phyloP scores from a whole-genome alignment of 2,113 vertebrate genomes.

The Telmatochromis bifrenatus region DNA sequence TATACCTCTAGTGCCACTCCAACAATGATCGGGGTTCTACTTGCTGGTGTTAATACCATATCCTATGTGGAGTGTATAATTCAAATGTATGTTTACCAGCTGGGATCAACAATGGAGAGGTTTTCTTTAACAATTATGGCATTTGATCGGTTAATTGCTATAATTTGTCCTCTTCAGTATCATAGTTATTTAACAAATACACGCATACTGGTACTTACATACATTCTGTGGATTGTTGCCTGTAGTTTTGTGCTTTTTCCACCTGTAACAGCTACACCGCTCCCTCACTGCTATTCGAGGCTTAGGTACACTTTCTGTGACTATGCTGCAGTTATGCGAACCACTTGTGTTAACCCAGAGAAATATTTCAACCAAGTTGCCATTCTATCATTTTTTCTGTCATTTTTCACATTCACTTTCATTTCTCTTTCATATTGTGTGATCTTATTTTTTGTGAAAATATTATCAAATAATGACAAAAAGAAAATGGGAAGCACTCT shows the following conservation, averaged over 20 bases:
- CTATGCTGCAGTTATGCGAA: accelerated
- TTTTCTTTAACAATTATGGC: background rate
- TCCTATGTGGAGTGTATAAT: background rate
- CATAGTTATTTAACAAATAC: accelerated
- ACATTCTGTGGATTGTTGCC: background rate
- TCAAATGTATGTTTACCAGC: accelerated
- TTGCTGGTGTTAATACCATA: background rate
- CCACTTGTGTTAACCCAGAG: background rate
- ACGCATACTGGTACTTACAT: accelerated
- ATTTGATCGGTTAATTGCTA: accelerated
- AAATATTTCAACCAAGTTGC: accelerated
- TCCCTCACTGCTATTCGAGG: accelerated
- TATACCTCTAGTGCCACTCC: accelerated
- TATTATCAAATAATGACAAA: too few species aligned
- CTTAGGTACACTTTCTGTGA: background rate
- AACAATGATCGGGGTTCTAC: background rate
- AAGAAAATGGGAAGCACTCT: too few species aligned
- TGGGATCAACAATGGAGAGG: accelerated
- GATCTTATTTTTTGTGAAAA: too few species aligned
- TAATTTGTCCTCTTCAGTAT: accelerated
- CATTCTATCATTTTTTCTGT: accelerated
- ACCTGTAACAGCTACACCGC: accelerated
- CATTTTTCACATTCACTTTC: too few species aligned
- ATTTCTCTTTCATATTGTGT: too few species aligned
- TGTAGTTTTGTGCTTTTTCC: accelerated